Evolutionary conservation across 2,888 invertebrate species (phyloP).

Genomic region (Cetonia aurata): DNA sequence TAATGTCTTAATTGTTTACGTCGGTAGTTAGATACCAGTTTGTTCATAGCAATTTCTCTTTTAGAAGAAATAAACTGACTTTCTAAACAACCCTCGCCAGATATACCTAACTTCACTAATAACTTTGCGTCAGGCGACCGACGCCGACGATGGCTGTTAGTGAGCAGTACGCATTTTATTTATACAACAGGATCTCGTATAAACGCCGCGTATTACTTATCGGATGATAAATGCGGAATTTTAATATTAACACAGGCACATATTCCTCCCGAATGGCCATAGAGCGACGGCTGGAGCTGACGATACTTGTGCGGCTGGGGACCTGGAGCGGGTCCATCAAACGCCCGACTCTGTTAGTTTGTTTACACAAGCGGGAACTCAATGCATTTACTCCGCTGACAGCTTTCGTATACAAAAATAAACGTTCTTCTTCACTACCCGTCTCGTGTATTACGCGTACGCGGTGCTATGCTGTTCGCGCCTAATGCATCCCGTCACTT

Average conservation of each 20-base stretch:
- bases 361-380: slow-evolving; percentile 53
- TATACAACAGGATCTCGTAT: slow-evolving; percentile 38
- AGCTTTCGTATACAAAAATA: slow-evolving; percentile 55
- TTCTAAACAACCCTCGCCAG: too few relatives aligned
- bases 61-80: too few relatives aligned
- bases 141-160: background rate
- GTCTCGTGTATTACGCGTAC: slow-evolving; percentile 22
- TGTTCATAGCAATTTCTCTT: too few relatives aligned
- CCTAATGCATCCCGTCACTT: slow-evolving; percentile 33
- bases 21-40: too few relatives aligned
- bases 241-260: slow-evolving; percentile 28
- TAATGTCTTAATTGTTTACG: too few relatives aligned
- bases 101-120: too few relatives aligned
- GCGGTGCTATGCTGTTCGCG: slow-evolving; percentile 18
- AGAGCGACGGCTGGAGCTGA: background rate
- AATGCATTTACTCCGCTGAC: slow-evolving; percentile 57
- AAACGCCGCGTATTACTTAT: slow-evolving; percentile 46
- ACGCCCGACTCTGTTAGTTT: slow-evolving; percentile 44
- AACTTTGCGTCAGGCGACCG: background rate
- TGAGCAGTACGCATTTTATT: slow-evolving; percentile 31
- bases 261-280: slow-evolving; percentile 5
- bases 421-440: slow-evolving; percentile 46
- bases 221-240: slow-evolving; percentile 46
- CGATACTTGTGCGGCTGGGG: background rate
- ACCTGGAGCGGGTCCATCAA: slow-evolving; percentile 26